Percentiles rank a stretch among this genome's conserved stretches.
phyloP scores from a whole-genome alignment of 1,140 invertebrate genomes.

The Cepaea nemoralis region DNA sequence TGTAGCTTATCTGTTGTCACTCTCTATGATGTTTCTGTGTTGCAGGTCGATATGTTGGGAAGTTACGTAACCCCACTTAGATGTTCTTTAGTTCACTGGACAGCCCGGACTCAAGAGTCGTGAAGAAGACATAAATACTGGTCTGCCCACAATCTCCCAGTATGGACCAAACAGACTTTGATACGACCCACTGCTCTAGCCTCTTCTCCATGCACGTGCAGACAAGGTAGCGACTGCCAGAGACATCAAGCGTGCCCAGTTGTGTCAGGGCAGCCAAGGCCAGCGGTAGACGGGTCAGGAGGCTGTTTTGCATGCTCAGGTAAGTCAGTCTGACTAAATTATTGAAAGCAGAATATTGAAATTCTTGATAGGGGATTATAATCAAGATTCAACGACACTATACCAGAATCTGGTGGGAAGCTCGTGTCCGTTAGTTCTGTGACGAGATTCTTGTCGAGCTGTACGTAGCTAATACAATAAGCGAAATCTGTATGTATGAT shows the following conservation, averaged over 20 bases:
- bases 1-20: too few relatives aligned
- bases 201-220: not conserved
- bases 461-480: not conserved
- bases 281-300: not conserved
- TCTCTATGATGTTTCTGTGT: too few relatives aligned
- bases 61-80: too few relatives aligned
- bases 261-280: not conserved
- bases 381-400: not conserved
- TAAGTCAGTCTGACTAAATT: not conserved
- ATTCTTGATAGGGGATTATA: not conserved
- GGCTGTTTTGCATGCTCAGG: not conserved
- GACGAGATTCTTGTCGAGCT: not conserved
- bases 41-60: too few relatives aligned
- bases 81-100: too few relatives aligned
- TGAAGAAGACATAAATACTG: not conserved
- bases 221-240: not conserved
- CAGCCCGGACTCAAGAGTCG: not conserved
- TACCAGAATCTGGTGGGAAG: not conserved
- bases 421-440: not conserved
- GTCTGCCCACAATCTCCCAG: not conserved
- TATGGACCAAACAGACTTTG: not conserved
- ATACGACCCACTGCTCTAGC: not conserved
- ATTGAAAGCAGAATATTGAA: not conserved
- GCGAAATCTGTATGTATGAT: not conserved
- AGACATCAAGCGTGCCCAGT: not conserved